Percentiles rank a stretch among this genome's conserved stretches.
Evolutionary conservation across 2,113 vertebrate genomes (phyloP).

Genomic region (Tragelaphus buxtoni): DNA sequence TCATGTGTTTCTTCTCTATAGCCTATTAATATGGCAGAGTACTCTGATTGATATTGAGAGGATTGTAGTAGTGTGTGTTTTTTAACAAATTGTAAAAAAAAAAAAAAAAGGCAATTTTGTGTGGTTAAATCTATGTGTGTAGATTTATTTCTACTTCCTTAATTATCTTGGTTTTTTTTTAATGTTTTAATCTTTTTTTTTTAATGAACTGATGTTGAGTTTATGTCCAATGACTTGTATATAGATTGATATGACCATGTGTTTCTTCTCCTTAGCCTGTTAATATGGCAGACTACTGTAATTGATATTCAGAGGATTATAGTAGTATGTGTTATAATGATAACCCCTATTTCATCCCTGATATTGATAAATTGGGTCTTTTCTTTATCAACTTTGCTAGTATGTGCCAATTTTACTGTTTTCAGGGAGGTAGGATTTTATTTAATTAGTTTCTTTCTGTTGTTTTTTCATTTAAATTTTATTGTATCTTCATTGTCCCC

Average conservation of each 20-base stretch:
- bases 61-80: not conserved
- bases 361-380: not conserved
- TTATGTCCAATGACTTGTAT: too few relatives aligned
- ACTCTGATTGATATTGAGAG: not conserved
- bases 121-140: not conserved
- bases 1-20: not conserved
- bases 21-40: not conserved
- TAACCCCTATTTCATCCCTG: not conserved
- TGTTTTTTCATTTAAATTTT: not conserved
- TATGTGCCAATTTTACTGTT: not conserved
- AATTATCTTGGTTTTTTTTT: not conserved
- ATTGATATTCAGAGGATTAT: not conserved
- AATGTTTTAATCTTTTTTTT: too few relatives aligned
- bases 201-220: too few relatives aligned
- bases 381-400: not conserved
- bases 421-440: not conserved
- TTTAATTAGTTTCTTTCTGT: not conserved
- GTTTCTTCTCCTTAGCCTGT: too few relatives aligned
- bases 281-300: too few relatives aligned
- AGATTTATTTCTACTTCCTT: not conserved
- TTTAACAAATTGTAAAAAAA: not conserved
- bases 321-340: not conserved
- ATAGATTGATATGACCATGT: too few relatives aligned
- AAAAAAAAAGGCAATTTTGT: not conserved
- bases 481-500: not conserved